Evolutionary conservation across 2,888 invertebrate species (phyloP).

Genomic region (Incurvaria masculella): DNA sequence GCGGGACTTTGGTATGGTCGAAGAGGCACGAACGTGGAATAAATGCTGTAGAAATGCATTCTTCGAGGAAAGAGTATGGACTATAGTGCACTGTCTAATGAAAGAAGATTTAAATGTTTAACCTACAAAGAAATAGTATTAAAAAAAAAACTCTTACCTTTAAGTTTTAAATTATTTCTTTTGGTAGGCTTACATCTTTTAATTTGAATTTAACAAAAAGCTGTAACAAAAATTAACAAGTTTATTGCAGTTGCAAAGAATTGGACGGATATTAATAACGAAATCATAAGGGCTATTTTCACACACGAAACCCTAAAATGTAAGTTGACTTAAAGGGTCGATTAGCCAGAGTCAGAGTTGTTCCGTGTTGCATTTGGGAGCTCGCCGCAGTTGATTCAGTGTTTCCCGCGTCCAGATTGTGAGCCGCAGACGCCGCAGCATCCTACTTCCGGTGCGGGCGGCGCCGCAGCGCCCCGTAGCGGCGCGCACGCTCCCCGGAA

Average conservation of each 20-base stretch:
- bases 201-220: constrained; percentile 4
- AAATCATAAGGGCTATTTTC: constrained; percentile 23
- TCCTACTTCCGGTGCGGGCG: constrained; percentile 46
- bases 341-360: constrained; percentile 34
- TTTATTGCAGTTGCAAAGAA: constrained; percentile 4
- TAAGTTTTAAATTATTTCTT: constrained; percentile 3
- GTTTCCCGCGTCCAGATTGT: constrained; percentile 55
- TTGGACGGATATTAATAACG: constrained; percentile 12
- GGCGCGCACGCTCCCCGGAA: constrained; percentile 17
- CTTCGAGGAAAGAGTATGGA: no score
- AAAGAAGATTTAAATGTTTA: no score
- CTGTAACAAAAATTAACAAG: neutral
- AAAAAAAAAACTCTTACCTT: no score
- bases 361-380: constrained; percentile 45
- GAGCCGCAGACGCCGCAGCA: constrained; percentile 48
- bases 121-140: no score
- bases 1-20: no score
- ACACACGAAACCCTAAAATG: constrained; percentile 22
- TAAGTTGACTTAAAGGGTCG: constrained; percentile 23
- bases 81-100: no score
- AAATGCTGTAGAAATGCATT: no score
- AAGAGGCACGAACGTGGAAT: no score
- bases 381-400: constrained; percentile 50
- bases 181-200: constrained; percentile 8
- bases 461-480: constrained; percentile 40